A percentile compares a stretch with the other conserved stretches of the same genome.
Evolutionary conservation across 1,140 invertebrate genomes (phyloP).

Genomic region (Campoletis sonorensis): DNA sequence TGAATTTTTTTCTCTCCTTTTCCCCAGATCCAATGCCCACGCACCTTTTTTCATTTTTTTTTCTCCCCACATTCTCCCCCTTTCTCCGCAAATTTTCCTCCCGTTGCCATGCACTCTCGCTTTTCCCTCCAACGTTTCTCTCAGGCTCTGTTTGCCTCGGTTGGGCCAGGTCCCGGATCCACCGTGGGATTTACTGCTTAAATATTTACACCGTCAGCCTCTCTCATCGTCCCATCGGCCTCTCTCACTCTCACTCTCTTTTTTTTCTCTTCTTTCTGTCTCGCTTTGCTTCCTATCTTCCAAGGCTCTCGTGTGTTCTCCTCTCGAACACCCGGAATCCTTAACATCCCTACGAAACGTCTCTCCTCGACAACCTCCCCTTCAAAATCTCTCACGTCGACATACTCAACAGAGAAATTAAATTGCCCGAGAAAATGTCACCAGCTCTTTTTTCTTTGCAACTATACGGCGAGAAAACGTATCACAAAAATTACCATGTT

Average conservation of each 20-base stretch:
- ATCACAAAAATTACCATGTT: too few relatives aligned
- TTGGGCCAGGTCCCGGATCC: constrained; percentile 20
- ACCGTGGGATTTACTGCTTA: constrained; percentile 52
- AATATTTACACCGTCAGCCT: constrained; percentile 59
- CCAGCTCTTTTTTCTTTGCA: constrained; percentile 51
- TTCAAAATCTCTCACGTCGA: constrained; percentile 43
- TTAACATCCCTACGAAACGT: constrained; percentile 13
- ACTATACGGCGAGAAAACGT: too few relatives aligned
- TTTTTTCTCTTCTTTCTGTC: constrained; percentile 24
- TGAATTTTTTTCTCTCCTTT: constrained; percentile 1
- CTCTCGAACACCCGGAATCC: constrained; percentile 1
- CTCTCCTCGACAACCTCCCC: constrained; percentile 27
- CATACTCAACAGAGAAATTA: constrained; percentile 59
- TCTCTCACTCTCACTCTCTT: constrained; percentile 5
- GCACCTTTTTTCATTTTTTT: constrained; percentile 21
- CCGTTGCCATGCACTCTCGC: constrained; percentile 22
- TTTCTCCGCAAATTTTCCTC: neutral
- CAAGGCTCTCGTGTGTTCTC: neutral
- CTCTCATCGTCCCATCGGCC: neutral
- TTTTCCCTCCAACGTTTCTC: neutral
- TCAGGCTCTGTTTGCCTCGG: constrained; percentile 34
- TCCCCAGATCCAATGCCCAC: neutral
- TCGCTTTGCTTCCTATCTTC: constrained; percentile 8
- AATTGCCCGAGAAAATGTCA: constrained; percentile 60
- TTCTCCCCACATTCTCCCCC: constrained; percentile 13